phyloP scores from a whole-genome alignment of 2,113 vertebrate species.

The Zootoca vivipara region DNA sequence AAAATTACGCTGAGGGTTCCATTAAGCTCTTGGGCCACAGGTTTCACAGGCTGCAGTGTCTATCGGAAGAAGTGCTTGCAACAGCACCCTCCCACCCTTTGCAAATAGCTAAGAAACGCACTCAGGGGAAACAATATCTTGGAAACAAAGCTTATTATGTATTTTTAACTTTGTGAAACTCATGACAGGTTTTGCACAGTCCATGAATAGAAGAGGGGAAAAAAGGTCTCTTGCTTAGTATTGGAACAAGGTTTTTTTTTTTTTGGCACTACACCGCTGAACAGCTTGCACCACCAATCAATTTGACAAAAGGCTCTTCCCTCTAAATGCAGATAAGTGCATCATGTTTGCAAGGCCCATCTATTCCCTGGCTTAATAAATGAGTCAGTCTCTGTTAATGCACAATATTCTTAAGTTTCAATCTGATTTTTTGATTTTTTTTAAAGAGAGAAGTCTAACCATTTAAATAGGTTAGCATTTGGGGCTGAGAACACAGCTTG shows the following conservation, averaged over 20 bases:
- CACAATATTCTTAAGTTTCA: constrained; percentile 48
- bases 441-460: constrained; percentile 30
- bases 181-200: constrained; percentile 50
- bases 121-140: constrained; percentile 14
- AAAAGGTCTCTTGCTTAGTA: constrained; percentile 18
- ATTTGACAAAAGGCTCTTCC: constrained; percentile 49
- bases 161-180: constrained; percentile 55
- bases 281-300: constrained; percentile 52
- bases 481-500: constrained; percentile 38
- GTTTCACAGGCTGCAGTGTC: too few relatives aligned
- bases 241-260: not conserved
- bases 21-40: too few relatives aligned
- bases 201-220: constrained; percentile 37
- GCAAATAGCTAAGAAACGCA: not conserved
- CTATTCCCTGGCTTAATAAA: constrained; percentile 64
- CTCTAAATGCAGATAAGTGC: constrained; percentile 60
- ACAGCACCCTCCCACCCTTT: not conserved
- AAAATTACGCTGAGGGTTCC: too few relatives aligned
- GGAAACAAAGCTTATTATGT: constrained; percentile 14
- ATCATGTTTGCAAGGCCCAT: constrained; percentile 53
- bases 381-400: constrained; percentile 48
- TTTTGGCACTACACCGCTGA: constrained; percentile 20
- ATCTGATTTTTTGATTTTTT: constrained; percentile 50
- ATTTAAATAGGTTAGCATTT: constrained; percentile 60
- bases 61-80: not conserved